Evolutionary conservation across 2,113 vertebrate genomes (phyloP), one percentile per base, ranked within the genome.

Genomic region (Platichthys stellatus): DNA sequence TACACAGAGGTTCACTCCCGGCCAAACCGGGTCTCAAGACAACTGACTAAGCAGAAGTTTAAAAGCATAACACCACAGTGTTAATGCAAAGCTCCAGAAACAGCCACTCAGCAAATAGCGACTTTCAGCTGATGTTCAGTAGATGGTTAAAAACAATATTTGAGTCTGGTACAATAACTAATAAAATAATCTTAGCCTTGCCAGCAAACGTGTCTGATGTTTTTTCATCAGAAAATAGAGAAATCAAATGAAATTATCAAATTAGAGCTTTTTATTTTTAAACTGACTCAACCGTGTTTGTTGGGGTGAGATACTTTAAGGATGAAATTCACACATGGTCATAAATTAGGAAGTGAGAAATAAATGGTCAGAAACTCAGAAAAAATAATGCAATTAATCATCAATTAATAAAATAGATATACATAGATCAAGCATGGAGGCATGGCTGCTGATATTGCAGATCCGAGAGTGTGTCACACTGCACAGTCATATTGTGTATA

Each of bases 1-100:
- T 35, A 78, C n/a, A 63, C 51, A 28, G 28, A 31, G 21, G 67
- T 67, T 77, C 68, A 57, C 24, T 79, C 3, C 9, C 57, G 71
- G 80, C 63, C 60, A 79, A 72, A 80, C 18, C 31, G 23, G 68
- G 63, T 64, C 63, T 74, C 45, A 0, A 43, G 71, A 82, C 76
- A 49, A 82, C 67, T 86, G 85, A 84, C 78, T 74, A 69, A 78
- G 76, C 72, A 59, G 57, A 0, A 76, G 49, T 60, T 74, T 17
- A 61, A 79, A 13, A 47, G 60, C 0, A 9, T 84, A 59, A 60
- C 75, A 74, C 67, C 53, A 13, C 69, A 57, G 43, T 14, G 69
- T 68, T 38, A 74, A 47, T 69, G 59, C 68, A 56, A 20, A 74
- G 53, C 67, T 53, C 18, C 7, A 20, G 51, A 53, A n/a, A n/a